Conservation (phyloP, 2,113 vertebrate genomes). For the Spheniscus mendiculus region DNA sequence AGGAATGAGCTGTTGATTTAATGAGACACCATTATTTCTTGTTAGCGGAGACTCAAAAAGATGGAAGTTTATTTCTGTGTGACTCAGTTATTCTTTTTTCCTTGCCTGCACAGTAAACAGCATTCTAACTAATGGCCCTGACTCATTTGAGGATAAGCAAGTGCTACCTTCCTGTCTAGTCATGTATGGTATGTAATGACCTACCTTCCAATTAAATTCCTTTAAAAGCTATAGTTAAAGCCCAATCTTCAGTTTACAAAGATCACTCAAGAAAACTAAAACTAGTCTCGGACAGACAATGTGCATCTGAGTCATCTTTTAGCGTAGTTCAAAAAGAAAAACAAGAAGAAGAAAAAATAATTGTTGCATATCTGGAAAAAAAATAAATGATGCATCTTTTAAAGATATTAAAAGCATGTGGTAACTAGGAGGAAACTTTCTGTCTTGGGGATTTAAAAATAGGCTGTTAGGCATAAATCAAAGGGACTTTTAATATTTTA, state of each 20-base stretch:
- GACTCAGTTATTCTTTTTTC: not conserved
- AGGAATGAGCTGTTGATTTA: conserved; percentile 24
- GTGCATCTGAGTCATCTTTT: not conserved
- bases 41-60: not conserved
- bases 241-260: not conserved
- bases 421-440: not conserved
- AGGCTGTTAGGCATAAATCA: not conserved
- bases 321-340: not conserved
- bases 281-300: not conserved
- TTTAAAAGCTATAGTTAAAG: not conserved
- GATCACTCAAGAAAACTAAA: not conserved
- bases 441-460: not conserved
- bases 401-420: not conserved
- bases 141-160: conserved; percentile 28
- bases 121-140: conserved; percentile 14
- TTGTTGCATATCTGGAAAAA: not conserved
- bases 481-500: not conserved
- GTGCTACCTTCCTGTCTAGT: not conserved
- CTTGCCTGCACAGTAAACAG: not conserved
- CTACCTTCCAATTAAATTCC: not conserved
- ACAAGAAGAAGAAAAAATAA: not conserved
- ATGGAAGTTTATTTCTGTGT: conserved; percentile 9
- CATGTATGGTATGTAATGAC: not conserved
- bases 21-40: conserved; percentile 4
- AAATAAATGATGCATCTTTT: not conserved